Conservation (phyloP, 2,888 invertebrate genomes). For the Epinotia bilunana region DNA sequence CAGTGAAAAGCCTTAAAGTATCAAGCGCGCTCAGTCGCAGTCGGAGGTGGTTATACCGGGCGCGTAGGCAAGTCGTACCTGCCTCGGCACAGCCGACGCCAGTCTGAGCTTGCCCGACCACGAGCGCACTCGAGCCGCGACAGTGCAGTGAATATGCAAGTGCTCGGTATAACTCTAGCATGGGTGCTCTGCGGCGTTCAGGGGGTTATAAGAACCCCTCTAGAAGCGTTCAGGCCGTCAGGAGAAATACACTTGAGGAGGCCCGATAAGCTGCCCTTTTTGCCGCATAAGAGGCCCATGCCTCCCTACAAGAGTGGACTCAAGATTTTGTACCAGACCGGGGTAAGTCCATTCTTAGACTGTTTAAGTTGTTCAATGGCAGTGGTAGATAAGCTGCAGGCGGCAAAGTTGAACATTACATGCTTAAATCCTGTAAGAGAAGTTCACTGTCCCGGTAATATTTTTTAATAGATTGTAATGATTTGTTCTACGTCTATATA, state of each 20-base stretch:
- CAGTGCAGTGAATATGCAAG: conserved; percentile 64
- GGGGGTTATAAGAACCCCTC: conserved; percentile 80
- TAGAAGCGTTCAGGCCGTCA: conserved; percentile 83
- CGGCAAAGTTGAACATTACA: neutral
- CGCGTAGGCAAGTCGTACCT: conserved; percentile 82
- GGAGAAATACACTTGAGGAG: conserved; percentile 78
- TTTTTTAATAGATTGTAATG: neutral
- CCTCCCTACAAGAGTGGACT: conserved; percentile 80
- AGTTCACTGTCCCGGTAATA: neutral
- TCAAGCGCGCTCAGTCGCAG: conserved; percentile 63
- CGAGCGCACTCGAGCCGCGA: conserved; percentile 50
- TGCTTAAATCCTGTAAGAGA: conserved; percentile 17
- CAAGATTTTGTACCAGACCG: conserved; percentile 89
- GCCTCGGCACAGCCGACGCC: conserved; percentile 71
- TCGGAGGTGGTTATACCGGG: conserved; percentile 80
- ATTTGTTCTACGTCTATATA: neutral
- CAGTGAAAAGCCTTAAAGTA: conserved; percentile 58
- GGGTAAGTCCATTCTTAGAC: conserved; percentile 83
- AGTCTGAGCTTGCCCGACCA: conserved; percentile 74
- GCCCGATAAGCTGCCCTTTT: conserved; percentile 75
- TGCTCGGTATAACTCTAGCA: conserved; percentile 72
- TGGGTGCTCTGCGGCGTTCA: conserved; percentile 69
- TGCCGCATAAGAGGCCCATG: conserved; percentile 81
- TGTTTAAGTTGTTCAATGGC: neutral
- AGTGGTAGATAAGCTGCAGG: neutral